A percentile compares a stretch with the other conserved stretches of the same genome.
These are phyloP conservation scores for Choloepus didactylus DNA, from an alignment of 2,797 vertebrate species.

Conservation along the genomic window DNA sequence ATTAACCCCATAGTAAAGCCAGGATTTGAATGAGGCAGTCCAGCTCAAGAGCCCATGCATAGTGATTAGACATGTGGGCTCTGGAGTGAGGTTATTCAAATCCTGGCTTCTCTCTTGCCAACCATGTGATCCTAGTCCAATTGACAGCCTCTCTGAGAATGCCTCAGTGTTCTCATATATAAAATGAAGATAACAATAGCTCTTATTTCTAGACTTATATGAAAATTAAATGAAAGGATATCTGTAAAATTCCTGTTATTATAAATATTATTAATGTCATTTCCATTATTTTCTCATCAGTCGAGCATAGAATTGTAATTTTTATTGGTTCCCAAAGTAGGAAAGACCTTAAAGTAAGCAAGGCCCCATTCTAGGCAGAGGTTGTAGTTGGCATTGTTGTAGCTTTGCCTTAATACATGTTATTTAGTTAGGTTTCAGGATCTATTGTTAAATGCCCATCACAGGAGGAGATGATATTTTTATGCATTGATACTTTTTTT, in stretches of 20 bases:
- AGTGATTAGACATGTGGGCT: neutral
- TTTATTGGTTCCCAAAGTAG: constrained; percentile 45
- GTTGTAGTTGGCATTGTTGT: neutral
- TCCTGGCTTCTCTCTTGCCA: neutral
- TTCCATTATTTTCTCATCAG: constrained; percentile 9
- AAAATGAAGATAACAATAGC: neutral
- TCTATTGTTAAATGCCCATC: constrained; percentile 35
- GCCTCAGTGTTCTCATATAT: neutral
- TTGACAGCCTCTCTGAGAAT: constrained; percentile 4
- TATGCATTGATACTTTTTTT: constrained; percentile 6
- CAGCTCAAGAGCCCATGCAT: neutral
- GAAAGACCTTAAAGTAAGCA: neutral
- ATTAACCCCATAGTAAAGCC: neutral
- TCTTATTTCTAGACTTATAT: neutral
- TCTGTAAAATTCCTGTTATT: neutral
- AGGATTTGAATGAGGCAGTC: neutral
- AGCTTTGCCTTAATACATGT: constrained; percentile 5
- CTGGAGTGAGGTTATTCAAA: neutral
- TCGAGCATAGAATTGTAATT: neutral
- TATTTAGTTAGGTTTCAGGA: constrained; percentile 58
- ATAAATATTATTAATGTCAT: neutral
- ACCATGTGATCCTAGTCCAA: neutral
- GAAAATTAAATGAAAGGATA: constrained; percentile 53
- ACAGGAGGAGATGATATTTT: neutral
- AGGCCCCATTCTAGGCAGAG: neutral